Evolutionary conservation across 2,797 vertebrate species (phyloP), one percentile per base, ranked within the genome.

Genomic region (Threskiornis aethiopicus): DNA sequence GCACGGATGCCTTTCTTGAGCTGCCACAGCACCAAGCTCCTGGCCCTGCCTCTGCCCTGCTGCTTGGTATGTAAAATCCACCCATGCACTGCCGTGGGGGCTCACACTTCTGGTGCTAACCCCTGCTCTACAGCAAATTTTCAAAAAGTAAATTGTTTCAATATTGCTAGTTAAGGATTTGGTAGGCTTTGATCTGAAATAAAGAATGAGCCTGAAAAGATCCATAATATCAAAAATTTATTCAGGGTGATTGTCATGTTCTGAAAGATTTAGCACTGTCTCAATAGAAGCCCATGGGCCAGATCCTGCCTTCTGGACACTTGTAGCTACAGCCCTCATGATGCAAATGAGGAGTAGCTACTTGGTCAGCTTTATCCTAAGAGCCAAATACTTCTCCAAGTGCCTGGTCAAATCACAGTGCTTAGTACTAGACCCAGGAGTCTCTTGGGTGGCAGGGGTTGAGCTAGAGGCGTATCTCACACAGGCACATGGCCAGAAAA

Each of bases 341-440:
- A 57, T 58, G 51, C 57, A 83, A 24, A 70, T 19, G 9, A 26
- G 16, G 7, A 76, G 75, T 24, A 64, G 37, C 33, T 54, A 55
- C 39, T 69, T 67, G 35, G 10, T 69, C 44, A 49, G 28, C n/a
- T 65, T 65, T 35, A 16, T n/a, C 15, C 79, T 22, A 41, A 59
- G 78, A 88, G 54, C 12, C 25, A 92, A 77, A 72, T 46, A 31
- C 31, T 92, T 96, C n/a, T 94, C 47, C 57, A 70, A 47, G 57
- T 25, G 21, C 24, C 19, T 62, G 44, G 3, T 31, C 64, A 84
- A 59, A 71, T 44, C 58, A 58, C 26, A 57, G 31, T 5, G 33
- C 22, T 18, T 13, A 65, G 55, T 28, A 59, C 16, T n/a, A 84
- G 51, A 58, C 10, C 28, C 49, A 52, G 41, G n/a, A 86, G 44